phyloP scores from a whole-genome alignment of 2,113 vertebrate genomes.

The Ceyx cyanopectus region DNA sequence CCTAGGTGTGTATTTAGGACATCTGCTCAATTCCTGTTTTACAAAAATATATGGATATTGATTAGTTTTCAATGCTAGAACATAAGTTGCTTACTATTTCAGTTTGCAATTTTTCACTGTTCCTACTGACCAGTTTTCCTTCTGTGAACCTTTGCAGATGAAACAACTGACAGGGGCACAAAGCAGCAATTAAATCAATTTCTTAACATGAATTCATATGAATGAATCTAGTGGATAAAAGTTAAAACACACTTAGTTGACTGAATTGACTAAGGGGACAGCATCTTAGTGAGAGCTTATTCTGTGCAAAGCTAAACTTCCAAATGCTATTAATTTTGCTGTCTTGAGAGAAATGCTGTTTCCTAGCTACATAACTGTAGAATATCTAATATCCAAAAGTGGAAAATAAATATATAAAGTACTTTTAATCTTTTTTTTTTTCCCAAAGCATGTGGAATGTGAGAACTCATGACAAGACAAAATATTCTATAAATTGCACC shows the following conservation, averaged over 20 bases:
- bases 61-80: background rate
- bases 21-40: background rate
- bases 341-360: background rate
- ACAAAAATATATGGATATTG: background rate
- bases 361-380: background rate
- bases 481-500: background rate
- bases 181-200: background rate
- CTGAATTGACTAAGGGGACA: background rate
- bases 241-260: background rate
- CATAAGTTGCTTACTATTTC: background rate
- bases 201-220: background rate
- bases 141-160: background rate
- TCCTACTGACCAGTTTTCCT: background rate
- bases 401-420: background rate
- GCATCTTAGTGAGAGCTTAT: background rate
- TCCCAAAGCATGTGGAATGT: background rate
- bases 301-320: background rate
- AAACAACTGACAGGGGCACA: background rate
- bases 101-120: background rate
- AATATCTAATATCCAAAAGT: background rate
- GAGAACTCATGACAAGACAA: background rate
- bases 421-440: background rate
- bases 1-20: background rate
- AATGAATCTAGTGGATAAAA: background rate
- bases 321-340: background rate